phyloP scores from a whole-genome alignment of 64 coral and sea anemone genomes.

The Catalaphyllia jardinei region DNA sequence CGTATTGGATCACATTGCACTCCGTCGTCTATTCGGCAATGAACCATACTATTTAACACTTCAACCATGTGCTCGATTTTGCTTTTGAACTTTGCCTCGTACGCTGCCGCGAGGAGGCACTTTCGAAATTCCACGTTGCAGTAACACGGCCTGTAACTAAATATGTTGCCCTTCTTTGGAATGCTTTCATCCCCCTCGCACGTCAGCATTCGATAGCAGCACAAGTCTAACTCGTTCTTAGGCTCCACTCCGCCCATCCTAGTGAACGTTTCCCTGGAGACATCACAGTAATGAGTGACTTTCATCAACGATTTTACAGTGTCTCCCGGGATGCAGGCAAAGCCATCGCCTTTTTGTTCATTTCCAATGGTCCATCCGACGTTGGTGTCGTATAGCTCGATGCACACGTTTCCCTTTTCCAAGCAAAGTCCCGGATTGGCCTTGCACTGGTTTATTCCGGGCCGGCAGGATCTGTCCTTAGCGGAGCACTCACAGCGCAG shows the following conservation, averaged over 20 bases:
- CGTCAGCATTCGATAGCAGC: slow-evolving; percentile 92
- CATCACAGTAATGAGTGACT: slow-evolving; percentile 80
- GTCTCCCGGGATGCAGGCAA: slow-evolving; percentile 54
- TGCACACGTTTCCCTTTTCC: slow-evolving; percentile 51
- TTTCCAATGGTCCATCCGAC: slow-evolving; percentile 71
- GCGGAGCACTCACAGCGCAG: slow-evolving; percentile 73
- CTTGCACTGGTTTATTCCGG: slow-evolving; percentile 94
- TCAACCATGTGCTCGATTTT: slow-evolving; percentile 52
- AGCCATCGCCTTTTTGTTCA: slow-evolving; percentile 76
- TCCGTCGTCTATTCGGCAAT: slow-evolving; percentile 83
- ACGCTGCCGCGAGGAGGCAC: slow-evolving; percentile 55
- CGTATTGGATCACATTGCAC: slow-evolving; percentile 69
- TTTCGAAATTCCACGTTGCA: slow-evolving; percentile 90
- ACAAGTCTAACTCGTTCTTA: slow-evolving; percentile 77
- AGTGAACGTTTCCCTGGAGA: slow-evolving; percentile 46
- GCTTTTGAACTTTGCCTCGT: slow-evolving; percentile 63
- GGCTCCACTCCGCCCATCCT: slow-evolving; percentile 34
- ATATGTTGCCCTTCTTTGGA: slow-evolving; percentile 65
- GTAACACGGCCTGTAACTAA: slow-evolving; percentile 82
- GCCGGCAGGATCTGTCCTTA: slow-evolving; percentile 51
- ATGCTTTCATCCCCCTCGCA: slow-evolving; percentile 67
- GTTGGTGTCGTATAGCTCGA: slow-evolving; percentile 80
- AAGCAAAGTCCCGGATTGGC: slow-evolving; percentile 87
- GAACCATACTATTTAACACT: slow-evolving; percentile 54
- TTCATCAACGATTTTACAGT: slow-evolving; percentile 43